Percentiles rank a stretch among this genome's conserved stretches.
These are phyloP conservation scores for Saccostrea glomerata DNA, from an alignment of 1,140 invertebrate species.

Conservation along the genomic window DNA sequence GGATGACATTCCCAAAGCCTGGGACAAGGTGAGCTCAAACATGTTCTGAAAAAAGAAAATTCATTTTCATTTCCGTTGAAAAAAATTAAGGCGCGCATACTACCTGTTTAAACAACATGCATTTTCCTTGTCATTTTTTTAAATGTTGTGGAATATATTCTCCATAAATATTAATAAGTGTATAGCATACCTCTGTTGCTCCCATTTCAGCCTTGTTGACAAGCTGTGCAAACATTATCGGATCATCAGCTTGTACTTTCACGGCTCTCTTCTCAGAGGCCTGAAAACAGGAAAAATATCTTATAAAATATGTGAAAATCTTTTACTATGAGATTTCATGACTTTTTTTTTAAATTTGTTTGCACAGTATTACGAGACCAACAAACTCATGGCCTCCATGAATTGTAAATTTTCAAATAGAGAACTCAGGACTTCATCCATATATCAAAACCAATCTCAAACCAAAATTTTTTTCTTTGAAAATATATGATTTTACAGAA, in stretches of 20 bases:
- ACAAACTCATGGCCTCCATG: too few species aligned
- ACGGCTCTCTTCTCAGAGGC: constrained; percentile 83
- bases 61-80: not conserved
- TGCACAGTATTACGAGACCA: too few species aligned
- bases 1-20: constrained; percentile 88
- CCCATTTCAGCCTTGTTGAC: constrained; percentile 85
- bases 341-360: too few species aligned
- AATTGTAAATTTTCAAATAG: too few species aligned
- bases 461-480: too few species aligned
- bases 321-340: too few species aligned
- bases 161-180: not conserved
- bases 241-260: constrained; percentile 91
- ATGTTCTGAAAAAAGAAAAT: constrained; percentile 83
- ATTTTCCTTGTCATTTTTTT: not conserved
- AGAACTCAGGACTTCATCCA: not conserved
- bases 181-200: constrained; percentile 82
- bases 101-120: not conserved
- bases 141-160: not conserved
- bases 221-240: constrained; percentile 92
- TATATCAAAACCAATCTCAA: not conserved
- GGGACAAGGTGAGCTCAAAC: constrained; percentile 96
- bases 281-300: constrained; percentile 51
- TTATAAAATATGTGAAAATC: too few species aligned
- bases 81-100: not conserved
- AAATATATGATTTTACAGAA: too few species aligned